Base-by-base conservation (phyloP, 1,140 invertebrate species). In the Scaptomyza montana region DNA sequence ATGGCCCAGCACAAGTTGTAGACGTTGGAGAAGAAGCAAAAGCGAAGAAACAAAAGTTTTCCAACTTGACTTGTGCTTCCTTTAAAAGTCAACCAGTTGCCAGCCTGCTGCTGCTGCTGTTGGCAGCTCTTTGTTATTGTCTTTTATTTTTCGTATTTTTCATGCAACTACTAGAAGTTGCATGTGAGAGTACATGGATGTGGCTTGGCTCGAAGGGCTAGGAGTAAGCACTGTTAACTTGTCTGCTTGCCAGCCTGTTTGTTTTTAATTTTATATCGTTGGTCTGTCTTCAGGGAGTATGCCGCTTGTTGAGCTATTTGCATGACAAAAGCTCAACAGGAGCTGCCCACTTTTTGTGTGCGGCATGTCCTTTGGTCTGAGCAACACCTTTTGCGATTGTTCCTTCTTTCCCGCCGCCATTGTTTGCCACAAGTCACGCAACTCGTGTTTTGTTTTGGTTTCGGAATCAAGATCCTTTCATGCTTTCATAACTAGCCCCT, bases 21-120 rank as follows among this genome's bases (percentile, higher is more conserved):
- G 19, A 19, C 28, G 50, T 41, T 41, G 25, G 3, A 57, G 25
- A 33, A 36, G 36, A 55, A 54, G 30, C 54, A 51, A 21, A 9
- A 50, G 47, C 36, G 9, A 28, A 43, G 50, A 64, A 79, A 79
- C 73, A 85, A 85, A 85, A 82, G 80, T 84, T 84, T 77, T 85
- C 80, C 54, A 67, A 84, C 80, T 85, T 84, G 80, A 73, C 80
- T 82, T 78, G 73, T 77, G 80, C 76, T 79, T 84, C 77, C 80
- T 80, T 67, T 84, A 73, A 84, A 84, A 80, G 80, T 84, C 80
- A 82, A 84, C 80, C 69, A 66, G 66, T 70, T 74, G 67, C 70
- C 64, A 59, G 64, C 50, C 53, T 76, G 30, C 30, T 36, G 33
- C 33, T 84, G 72, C 74, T 79, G 72, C 57, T 79, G 77, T 65